Base-by-base conservation (phyloP, 64 coral and sea anemone species). In the Acropora yongei region DNA sequence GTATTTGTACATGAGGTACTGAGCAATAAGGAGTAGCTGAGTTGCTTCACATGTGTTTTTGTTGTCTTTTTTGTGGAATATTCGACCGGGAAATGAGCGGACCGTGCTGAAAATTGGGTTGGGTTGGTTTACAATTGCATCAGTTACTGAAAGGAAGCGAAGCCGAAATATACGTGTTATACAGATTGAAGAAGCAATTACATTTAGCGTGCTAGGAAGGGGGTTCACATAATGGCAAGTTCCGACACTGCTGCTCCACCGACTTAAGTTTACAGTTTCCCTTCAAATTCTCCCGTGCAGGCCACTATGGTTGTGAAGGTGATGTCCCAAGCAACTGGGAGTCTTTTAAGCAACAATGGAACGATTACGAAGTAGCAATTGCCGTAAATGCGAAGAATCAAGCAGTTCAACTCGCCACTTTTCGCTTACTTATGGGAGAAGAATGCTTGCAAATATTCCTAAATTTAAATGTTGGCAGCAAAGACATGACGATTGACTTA, bases 281-380 rank as follows among this genome's bases (percentile, higher is more conserved):
- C 60, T 63, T 63, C 60, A 1, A 63, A 87, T 79, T 87, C 79
- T 76, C 75, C 88, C 0, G 44, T 87, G 1, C 91, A 73, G 71
- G 45, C 3, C 69, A 14, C 81, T 67, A 78, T 92, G 80, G 73
- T 86, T 19, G 89, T 75, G 2, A 50, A 43, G 91, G 91, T 19
- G 76, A 92, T 47, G n/a, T 87, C 65, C 65, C 17, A 68, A 83
- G 91, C 10, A 93, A 93, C 45, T 87, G 69, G 90, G 63, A 93
- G n/a, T 93, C 87, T 48, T 88, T 93, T 47, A 44, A 80, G 46
- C 78, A 60, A 63, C 91, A 88, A 75, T 93, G 91, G 85, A 41
- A 83, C 18, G 50, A 89, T 93, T 93, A 93, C 49, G 67, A 91
- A 57, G 72, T 91, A 44, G 86, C 78, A n/a, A 93, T 86, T 49